These are phyloP conservation scores for Cyprinella venusta DNA, from an alignment of 2,797 vertebrate species.

Conservation along the genomic window DNA sequence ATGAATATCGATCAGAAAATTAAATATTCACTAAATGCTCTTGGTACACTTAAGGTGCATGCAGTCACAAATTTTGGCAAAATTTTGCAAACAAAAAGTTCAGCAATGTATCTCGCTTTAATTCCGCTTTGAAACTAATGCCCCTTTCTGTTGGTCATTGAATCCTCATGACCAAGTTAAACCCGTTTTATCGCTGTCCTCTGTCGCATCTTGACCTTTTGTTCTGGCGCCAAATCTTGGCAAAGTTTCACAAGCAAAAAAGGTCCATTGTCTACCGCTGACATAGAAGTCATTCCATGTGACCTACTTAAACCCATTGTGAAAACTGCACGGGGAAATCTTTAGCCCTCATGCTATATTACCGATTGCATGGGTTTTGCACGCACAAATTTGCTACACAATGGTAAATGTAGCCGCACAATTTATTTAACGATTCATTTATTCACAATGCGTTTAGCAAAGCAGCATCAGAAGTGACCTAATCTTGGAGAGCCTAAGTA, in stretches of 20 bases:
- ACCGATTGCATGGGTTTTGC: background rate
- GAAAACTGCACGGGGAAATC: background rate
- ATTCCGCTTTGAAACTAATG: background rate
- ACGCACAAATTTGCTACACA: background rate
- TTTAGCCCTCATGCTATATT: background rate
- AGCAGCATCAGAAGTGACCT: constrained; percentile 1
- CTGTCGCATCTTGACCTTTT: background rate
- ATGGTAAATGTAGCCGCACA: background rate
- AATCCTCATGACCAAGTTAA: background rate
- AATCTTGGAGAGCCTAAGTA: background rate
- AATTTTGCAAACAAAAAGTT: background rate
- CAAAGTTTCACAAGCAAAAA: background rate
- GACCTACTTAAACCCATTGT: background rate
- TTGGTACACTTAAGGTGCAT: constrained; percentile 12
- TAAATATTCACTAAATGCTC: constrained; percentile 29
- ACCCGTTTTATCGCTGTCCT: background rate
- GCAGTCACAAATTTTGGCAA: constrained; percentile 16
- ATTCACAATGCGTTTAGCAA: constrained; percentile 3
- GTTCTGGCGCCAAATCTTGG: background rate
- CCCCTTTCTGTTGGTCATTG: background rate
- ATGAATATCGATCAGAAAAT: constrained; percentile 39
- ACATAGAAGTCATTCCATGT: background rate
- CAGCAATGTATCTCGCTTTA: background rate
- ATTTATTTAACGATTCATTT: background rate
- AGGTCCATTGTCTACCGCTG: background rate